These are phyloP conservation scores for Hermaeophaga mercurialis DNA, from an alignment of 2,888 invertebrate species.

Conservation along the genomic window DNA sequence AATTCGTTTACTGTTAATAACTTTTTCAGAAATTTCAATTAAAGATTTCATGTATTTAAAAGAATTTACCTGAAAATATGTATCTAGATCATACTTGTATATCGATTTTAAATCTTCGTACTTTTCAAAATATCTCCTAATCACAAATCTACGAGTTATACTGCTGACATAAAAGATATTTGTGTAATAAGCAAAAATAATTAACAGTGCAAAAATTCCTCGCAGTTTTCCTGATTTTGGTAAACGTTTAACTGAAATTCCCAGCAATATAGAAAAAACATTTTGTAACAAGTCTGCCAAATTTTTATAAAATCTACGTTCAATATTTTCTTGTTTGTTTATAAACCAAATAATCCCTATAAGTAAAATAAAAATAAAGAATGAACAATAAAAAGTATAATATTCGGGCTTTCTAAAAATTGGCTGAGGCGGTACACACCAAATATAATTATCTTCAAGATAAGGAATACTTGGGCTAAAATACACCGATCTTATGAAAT, in stretches of 20 bases:
- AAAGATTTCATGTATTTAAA: neutral
- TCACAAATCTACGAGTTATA: neutral
- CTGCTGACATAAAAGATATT: neutral
- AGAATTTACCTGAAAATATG: neutral
- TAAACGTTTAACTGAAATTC: neutral
- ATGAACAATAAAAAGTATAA: neutral
- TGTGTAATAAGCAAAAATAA: neutral
- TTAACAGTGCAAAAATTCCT: neutral
- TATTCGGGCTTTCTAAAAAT: neutral
- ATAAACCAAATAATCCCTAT: neutral
- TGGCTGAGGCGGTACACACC: neutral
- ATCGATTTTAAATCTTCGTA: neutral
- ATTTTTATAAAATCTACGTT: neutral
- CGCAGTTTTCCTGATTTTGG: neutral
- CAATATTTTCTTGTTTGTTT: neutral
- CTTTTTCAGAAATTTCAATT: neutral
- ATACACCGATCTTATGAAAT: neutral
- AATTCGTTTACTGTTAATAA: neutral
- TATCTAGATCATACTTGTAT: neutral
- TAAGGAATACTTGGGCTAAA: neutral
- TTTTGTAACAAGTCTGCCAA: neutral
- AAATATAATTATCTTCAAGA: neutral
- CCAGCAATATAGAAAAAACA: neutral
- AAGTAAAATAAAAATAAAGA: neutral
- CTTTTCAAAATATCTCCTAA: neutral